A percentile compares a stretch with the other conserved stretches of the same genome.
These are phyloP conservation scores for Tinea semifulvella DNA, from an alignment of 2,888 invertebrate genomes.

Conservation along the genomic window DNA sequence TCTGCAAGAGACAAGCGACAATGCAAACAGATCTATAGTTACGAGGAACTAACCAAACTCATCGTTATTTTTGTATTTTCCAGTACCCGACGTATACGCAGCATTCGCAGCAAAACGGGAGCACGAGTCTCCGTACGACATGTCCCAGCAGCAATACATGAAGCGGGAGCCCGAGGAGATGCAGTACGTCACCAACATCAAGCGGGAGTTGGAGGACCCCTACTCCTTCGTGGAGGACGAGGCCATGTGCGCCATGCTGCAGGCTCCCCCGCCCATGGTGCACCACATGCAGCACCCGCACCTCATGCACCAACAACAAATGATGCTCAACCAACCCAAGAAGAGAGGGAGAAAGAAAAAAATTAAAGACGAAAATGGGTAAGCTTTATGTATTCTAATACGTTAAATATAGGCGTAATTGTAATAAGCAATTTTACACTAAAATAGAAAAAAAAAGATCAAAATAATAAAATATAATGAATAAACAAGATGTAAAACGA, in stretches of 20 bases:
- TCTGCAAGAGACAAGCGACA: too few species aligned
- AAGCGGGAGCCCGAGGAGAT: conserved; percentile 41
- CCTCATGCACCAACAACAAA: conserved; percentile 48
- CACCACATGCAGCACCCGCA: conserved; percentile 28
- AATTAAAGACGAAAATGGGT: conserved; percentile 71
- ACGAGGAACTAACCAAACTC: too few species aligned
- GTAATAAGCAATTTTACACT: too few species aligned
- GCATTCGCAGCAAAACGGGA: conserved; percentile 32
- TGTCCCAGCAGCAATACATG: conserved; percentile 33
- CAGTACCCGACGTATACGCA: background rate
- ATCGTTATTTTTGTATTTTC: background rate
- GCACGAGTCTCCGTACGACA: conserved; percentile 53
- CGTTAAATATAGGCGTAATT: too few species aligned
- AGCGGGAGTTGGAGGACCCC: conserved; percentile 77
- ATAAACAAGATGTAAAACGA: too few species aligned
- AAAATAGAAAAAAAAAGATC: too few species aligned
- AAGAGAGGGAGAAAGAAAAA: conserved; percentile 91
- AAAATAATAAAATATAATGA: too few species aligned
- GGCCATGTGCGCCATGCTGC: conserved; percentile 64
- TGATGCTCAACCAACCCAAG: conserved; percentile 72
- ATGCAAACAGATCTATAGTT: too few species aligned
- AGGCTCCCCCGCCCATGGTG: conserved; percentile 25
- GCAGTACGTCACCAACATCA: conserved; percentile 43
- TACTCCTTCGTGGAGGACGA: conserved; percentile 90
- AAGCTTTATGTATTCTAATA: too few species aligned